These are phyloP conservation scores for Drosophila cardini DNA, from an alignment of 1,140 invertebrate genomes.

Conservation along the genomic window DNA sequence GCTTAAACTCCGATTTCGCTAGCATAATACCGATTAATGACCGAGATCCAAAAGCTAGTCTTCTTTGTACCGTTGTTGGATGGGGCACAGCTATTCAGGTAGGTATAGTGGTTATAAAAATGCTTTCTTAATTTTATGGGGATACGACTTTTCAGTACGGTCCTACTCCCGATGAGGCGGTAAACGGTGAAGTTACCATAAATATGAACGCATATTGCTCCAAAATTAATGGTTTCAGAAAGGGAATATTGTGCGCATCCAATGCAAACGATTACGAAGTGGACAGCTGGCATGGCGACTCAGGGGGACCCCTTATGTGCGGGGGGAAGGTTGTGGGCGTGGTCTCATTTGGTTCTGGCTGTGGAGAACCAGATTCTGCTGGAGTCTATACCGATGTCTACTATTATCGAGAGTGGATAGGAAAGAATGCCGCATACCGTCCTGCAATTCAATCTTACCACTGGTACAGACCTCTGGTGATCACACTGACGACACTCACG, in stretches of 20 bases:
- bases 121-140: background rate
- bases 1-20: background rate
- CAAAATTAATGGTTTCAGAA: background rate
- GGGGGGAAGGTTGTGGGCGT: slow-evolving; percentile 85
- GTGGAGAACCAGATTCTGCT: slow-evolving; percentile 88
- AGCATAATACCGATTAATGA: slow-evolving; percentile 12
- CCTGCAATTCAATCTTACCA: background rate
- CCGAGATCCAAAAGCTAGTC: background rate
- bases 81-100: slow-evolving; percentile 72
- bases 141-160: slow-evolving; percentile 21
- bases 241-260: slow-evolving; percentile 66
- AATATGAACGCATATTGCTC: slow-evolving; percentile 1
- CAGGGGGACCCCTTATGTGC: slow-evolving; percentile 69
- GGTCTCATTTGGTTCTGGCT: slow-evolving; percentile 89
- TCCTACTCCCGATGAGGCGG: slow-evolving; percentile 40
- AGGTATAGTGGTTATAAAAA: slow-evolving; percentile 1
- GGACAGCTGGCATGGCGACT: slow-evolving; percentile 73
- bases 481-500: background rate
- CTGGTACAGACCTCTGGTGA: background rate
- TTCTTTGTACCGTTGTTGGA: slow-evolving; percentile 53
- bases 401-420: slow-evolving; percentile 86
- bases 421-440: background rate
- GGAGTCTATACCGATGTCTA: slow-evolving; percentile 90
- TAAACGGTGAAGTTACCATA: slow-evolving; percentile 46
- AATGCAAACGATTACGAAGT: slow-evolving; percentile 42